These are phyloP conservation scores for Drosophila phalerata DNA, from an alignment of 2,888 invertebrate species.

Conservation along the genomic window DNA sequence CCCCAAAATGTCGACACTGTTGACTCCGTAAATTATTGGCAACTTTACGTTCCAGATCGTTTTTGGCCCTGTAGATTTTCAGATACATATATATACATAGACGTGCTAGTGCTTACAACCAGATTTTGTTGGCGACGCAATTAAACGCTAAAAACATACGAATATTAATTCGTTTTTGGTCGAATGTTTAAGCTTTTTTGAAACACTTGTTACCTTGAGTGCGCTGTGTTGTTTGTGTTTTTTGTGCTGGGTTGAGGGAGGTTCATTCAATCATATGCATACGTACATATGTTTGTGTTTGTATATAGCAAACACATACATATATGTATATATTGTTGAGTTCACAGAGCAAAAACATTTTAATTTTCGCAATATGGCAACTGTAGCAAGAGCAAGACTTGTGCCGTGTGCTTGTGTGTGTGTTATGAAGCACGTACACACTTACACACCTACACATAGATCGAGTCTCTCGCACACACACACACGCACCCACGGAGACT, in stretches of 20 bases:
- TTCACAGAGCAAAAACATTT: constrained; percentile 52
- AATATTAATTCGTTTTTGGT: constrained; percentile 54
- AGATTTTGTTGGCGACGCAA: constrained; percentile 47
- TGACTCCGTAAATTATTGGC: constrained; percentile 4
- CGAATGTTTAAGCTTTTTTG: constrained; percentile 54
- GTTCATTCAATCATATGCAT: constrained; percentile 64
- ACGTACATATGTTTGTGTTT: not conserved
- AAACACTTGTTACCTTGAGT: constrained; percentile 77
- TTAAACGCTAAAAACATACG: constrained; percentile 32
- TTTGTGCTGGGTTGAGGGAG: constrained; percentile 67
- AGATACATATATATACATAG: too few species aligned
- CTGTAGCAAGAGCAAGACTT: constrained; percentile 33
- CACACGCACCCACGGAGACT: not conserved
- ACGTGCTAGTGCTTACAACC: constrained; percentile 42
- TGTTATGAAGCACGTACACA: constrained; percentile 41
- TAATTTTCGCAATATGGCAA: constrained; percentile 60
- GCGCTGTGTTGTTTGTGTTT: constrained; percentile 35
- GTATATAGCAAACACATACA: constrained; percentile 14
- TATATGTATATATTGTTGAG: constrained; percentile 26
- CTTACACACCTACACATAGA: constrained; percentile 17
- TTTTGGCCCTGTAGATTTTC: constrained; percentile 6
- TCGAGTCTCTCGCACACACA: constrained; percentile 12
- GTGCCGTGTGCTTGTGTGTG: constrained; percentile 22
- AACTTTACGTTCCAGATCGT: constrained; percentile 3
- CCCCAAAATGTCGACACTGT: constrained; percentile 32